Percentiles rank a stretch among this genome's conserved stretches.
Evolutionary conservation across 2,888 invertebrate species (phyloP).

Genomic region (Bimastos eiseni): DNA sequence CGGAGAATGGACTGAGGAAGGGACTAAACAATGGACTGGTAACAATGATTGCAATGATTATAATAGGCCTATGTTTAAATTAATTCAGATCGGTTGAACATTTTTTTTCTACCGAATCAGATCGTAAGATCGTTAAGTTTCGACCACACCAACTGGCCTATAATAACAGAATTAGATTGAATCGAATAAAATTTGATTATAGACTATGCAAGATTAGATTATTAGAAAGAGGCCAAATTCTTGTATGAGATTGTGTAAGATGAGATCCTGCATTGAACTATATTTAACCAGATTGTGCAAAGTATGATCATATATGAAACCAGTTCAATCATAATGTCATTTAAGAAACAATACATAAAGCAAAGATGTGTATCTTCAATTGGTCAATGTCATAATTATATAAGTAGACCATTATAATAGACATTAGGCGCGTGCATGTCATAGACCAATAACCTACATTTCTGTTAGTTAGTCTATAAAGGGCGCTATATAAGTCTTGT

Average conservation of each 20-base stretch:
- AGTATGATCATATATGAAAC: too few species aligned
- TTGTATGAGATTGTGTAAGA: too few species aligned
- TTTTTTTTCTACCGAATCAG: background rate
- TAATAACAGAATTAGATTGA: background rate
- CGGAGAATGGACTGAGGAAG: background rate
- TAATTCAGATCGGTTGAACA: background rate
- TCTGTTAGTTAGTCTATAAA: background rate
- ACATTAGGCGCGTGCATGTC: too few species aligned
- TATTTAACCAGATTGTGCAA: too few species aligned
- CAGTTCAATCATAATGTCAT: background rate
- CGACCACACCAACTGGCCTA: too few species aligned
- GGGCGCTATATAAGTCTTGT: background rate
- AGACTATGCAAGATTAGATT: too few species aligned
- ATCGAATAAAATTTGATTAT: background rate
- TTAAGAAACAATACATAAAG: background rate
- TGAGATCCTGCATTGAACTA: too few species aligned
- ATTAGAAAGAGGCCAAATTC: too few species aligned
- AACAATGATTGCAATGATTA: conserved; percentile 2
- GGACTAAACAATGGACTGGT: background rate
- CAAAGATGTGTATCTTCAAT: too few species aligned
- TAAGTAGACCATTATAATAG: too few species aligned
- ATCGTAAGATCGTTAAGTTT: background rate
- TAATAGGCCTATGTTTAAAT: too few species aligned
- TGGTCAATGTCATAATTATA: too few species aligned
- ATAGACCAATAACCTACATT: background rate